Base-by-base conservation (phyloP, 2,797 vertebrate species). In the Schizothorax lantsangensis region DNA sequence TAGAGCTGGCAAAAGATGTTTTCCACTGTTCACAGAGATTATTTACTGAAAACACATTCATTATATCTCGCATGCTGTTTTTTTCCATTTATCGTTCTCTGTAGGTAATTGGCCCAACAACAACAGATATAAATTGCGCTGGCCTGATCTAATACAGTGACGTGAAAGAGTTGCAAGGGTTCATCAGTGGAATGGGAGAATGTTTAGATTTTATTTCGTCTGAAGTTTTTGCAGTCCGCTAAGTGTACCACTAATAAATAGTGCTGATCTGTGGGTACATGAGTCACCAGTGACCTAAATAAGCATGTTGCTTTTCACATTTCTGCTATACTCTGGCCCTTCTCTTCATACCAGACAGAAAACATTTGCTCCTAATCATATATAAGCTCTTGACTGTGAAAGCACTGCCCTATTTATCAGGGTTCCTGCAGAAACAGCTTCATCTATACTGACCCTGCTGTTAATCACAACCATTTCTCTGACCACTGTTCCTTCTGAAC, bases 221-320 rank as follows among this genome's bases (percentile, higher is more conserved):
- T 57, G 23, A 57, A 79, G 64, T 79, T 79, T 75, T 79, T 79
- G 47, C 19, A 3, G 68, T 86, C 36, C 2, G 14, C 85, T 57
- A 84, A 72, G 69, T 59, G 7, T 73, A 80, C 47, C 0, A 8
- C 82, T 79, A 66, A 84, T 87, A 79, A 80, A 84, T 82, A 9
- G 4, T 2, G 2, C 82, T 11, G 17, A 52, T 84, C 64, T 79
- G 64, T 49, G 45, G 47, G 62, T 40, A 45, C 33, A n/a, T 83
- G 75, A 80, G 75, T 84, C 81, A 74, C 75, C 6, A 21, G 26
- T 69, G 71, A 68, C 83, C 87, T 54, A 84, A 45, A 84, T 88
- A 81, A 38, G 57, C 7, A 0, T 71, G 69, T 49, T 85, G 57
- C 83, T 85, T 69, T 88, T 62, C 72, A 84, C 79, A 68, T 43